Evolutionary conservation across 2,888 invertebrate species (phyloP), one percentile per base, ranked within the genome.

Genomic region (Chloromyia formosa): DNA sequence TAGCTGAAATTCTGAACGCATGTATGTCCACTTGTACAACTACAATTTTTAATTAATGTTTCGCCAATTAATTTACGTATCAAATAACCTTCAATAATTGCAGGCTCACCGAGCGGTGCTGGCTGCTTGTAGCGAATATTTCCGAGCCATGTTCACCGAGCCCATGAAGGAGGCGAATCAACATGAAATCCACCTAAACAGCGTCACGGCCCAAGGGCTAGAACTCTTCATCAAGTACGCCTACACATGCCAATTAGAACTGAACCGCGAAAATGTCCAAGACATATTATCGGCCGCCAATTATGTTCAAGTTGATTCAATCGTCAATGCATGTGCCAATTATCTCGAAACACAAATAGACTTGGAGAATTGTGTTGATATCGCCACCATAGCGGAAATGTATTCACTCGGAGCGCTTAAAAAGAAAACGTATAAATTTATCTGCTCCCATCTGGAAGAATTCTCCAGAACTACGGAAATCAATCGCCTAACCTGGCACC

Each of bases 91-190:
- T n/a, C n/a, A n/a, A n/a, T n/a, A n/a, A n/a, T 66, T 66, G 9
- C 80, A 89, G 86, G 92, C 91, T 0, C 92, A 93, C 81, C 88
- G 90, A 77, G 90, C 89, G 0, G 91, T 92, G 0, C 84, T 92
- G 76, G 90, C 92, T 1, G 90, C 92, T 35, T 91, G 91, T 80
- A 91, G 91, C 80, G 91, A 91, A 80, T 93, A 92, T 80, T 93
- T 93, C 83, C 87, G 90, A 78, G 92, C 92, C 69, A 92, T 92
- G 92, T 93, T 93, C 80, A 91, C 91, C 0, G 90, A 84, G 78
- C 90, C 89, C 61, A 90, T 92, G 88, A 84, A 88, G 76, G 92
- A 93, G 82, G 87, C 91, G 23, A 86, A 87, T 18, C 89, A 90
- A 81, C 87, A 88, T 73, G 90, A 91, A 82, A 90, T 92, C 7